These are phyloP conservation scores for Synaphobranchus kaupii DNA, from an alignment of 2,797 vertebrate genomes.

Conservation along the genomic window DNA sequence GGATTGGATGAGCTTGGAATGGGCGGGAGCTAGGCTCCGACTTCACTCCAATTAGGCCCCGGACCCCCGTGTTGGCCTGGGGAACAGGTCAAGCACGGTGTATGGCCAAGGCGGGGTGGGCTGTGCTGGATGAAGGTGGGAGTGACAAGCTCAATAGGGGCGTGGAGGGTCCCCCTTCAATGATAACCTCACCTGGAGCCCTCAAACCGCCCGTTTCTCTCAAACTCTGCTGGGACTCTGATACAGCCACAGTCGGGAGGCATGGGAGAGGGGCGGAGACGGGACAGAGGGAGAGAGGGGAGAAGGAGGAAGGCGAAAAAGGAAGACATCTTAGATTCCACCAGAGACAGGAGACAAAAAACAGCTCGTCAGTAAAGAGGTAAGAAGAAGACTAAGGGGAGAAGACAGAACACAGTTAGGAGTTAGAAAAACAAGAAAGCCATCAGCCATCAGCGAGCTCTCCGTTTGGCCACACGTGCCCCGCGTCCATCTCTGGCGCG, in stretches of 20 bases:
- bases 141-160: neutral
- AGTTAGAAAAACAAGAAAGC: constrained; percentile 36
- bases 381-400: neutral
- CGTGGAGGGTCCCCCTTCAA: neutral
- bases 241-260: constrained; percentile 69
- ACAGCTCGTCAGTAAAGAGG: neutral
- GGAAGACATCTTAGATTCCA: constrained; percentile 73
- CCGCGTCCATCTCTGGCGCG: neutral
- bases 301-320: constrained; percentile 68
- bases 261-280: constrained; percentile 27
- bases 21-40: neutral
- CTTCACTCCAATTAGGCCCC: neutral
- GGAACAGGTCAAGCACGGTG: constrained; percentile 2
- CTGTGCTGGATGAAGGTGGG: neutral
- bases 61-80: neutral
- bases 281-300: constrained; percentile 29
- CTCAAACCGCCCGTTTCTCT: constrained; percentile 89
- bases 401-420: constrained; percentile 23
- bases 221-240: constrained; percentile 86
- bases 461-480: neutral
- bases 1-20: neutral
- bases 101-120: neutral
- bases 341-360: constrained; percentile 36
- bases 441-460: constrained; percentile 30
- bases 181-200: constrained; percentile 83